Evolutionary conservation across 2,113 vertebrate genomes (phyloP).

Genomic region (Gopherus evgoodei): DNA sequence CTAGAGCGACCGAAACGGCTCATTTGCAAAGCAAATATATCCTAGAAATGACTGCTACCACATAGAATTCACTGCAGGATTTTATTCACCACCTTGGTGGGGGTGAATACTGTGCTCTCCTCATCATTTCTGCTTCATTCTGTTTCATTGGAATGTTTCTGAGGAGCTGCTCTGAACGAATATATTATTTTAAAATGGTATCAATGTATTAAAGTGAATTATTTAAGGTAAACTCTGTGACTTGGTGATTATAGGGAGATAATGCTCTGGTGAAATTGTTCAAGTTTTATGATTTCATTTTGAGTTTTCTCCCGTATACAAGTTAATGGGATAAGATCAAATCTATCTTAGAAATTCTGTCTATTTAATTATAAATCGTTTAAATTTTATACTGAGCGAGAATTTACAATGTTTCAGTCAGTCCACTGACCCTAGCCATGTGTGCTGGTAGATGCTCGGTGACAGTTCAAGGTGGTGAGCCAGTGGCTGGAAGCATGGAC

Average conservation of each 20-base stretch:
- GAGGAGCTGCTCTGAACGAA: background rate
- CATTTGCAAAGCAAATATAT: background rate
- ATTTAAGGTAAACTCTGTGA: background rate
- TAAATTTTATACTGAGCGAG: background rate
- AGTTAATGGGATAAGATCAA: background rate
- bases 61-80: background rate
- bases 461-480: background rate
- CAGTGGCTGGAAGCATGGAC: background rate
- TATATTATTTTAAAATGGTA: background rate
- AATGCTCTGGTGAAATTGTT: background rate
- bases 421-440: background rate
- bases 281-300: background rate
- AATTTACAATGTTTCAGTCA: background rate
- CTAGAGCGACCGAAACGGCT: background rate
- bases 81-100: background rate
- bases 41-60: rapidly evolving
- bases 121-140: background rate
- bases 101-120: background rate
- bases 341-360: background rate
- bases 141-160: background rate
- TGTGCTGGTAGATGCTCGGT: background rate
- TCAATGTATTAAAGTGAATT: background rate
- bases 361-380: background rate
- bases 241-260: background rate
- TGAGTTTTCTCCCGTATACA: background rate